Percentiles rank a stretch among this genome's conserved stretches.
Evolutionary conservation across 2,113 vertebrate species (phyloP).

Genomic region (Coregonus clupeaformis): DNA sequence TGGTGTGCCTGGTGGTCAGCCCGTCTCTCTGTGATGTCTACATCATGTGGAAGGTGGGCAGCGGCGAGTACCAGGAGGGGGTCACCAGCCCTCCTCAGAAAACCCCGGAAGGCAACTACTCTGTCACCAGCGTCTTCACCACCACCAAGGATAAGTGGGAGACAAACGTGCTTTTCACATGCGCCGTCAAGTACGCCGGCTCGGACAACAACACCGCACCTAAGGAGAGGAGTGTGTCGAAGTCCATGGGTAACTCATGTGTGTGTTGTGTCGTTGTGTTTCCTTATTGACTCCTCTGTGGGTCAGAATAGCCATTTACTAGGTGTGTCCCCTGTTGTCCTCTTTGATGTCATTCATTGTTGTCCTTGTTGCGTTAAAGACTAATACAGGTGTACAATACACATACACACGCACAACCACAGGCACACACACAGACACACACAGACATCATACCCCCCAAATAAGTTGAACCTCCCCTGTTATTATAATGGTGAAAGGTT

Average conservation of each 20-base stretch:
- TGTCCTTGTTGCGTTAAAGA: not conserved
- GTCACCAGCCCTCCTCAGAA: not conserved
- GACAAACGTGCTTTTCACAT: accelerated
- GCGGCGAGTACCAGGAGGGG: not conserved
- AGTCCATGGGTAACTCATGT: not conserved
- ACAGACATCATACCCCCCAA: no score
- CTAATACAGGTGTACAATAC: no score
- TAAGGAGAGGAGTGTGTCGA: not conserved
- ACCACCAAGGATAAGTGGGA: not conserved
- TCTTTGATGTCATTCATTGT: no score
- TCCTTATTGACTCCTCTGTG: no score
- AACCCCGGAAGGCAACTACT: not conserved
- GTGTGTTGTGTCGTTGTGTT: no score
- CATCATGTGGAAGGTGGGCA: not conserved
- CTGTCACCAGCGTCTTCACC: conserved; percentile 3
- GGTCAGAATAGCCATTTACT: no score
- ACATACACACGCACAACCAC: no score
- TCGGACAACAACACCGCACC: not conserved
- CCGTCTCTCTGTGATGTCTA: not conserved
- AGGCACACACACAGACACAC: no score
- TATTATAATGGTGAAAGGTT: no score
- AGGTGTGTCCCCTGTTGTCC: no score
- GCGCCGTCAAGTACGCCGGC: not conserved
- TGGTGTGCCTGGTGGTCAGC: conserved; percentile 4
- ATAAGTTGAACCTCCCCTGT: no score